Base-by-base conservation (phyloP, 2,113 vertebrate species). In the Tragelaphus scriptus region DNA sequence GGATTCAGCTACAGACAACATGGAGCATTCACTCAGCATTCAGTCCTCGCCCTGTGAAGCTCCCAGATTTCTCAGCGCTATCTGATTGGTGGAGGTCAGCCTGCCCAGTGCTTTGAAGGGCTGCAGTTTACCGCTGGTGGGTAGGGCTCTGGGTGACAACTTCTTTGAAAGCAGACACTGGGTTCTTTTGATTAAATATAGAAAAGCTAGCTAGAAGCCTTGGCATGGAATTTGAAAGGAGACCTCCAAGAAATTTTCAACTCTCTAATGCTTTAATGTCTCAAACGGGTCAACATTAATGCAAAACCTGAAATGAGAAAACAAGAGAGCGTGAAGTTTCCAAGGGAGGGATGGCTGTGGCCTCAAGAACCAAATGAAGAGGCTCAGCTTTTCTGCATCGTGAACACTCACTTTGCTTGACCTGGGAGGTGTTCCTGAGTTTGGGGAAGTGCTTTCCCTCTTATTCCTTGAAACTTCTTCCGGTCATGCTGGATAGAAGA, bases 131-230 rank as follows among this genome's bases (percentile, higher is more conserved):
- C 96, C 96, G 96, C 96, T 91, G 97, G 88, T 16, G 96, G 63
- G 30, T 56, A 93, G 93, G 36, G 0, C 15, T 25, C 82, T 80
- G 56, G 85, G 75, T 0, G 0, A 90, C 79, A 56, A 81, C 56
- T 65, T 92, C 85, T 94, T 63, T 95, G 96, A 96, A 94, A 96
- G 61, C 9, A 96, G 96, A 88, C 58, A 79, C 91, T 56, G 30
- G 84, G 75, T 95, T 97, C 86, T 98, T 98, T 96, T 96, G 97
- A 98, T 98, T 96, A 98, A 97, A 97, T 96, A 94, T 91, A 96
- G 98, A 98, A 97, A 97, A 98, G 96, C 85, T 90, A 53, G 89
- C 93, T 94, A 71, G 94, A 80, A 96, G 95, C 93, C 91, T 91
- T n/a, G 90, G 92, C 88, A 1, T 84, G 79, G 87, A 90, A 96